Evolutionary conservation across 2,888 invertebrate species (phyloP).

Genomic region (Tipula unca): DNA sequence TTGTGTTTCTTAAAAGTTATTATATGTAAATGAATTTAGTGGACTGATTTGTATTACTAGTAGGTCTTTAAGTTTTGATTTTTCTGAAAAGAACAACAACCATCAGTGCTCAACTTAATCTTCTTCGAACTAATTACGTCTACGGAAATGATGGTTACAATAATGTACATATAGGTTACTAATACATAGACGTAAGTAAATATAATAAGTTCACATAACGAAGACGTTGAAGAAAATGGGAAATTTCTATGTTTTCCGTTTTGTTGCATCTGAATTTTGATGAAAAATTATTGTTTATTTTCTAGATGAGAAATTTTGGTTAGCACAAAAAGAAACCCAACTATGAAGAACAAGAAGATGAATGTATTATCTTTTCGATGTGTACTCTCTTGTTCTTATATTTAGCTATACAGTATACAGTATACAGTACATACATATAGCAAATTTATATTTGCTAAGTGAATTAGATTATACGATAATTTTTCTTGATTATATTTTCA

Average conservation of each 20-base stretch:
- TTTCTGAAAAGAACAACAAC: neutral
- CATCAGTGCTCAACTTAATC: neutral
- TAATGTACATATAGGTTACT: neutral
- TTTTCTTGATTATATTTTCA: conserved; percentile 8
- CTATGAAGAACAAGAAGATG: neutral
- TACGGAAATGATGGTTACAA: neutral
- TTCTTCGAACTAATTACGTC: neutral
- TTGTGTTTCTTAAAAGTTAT: neutral
- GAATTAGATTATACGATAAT: conserved; percentile 2
- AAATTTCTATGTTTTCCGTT: neutral
- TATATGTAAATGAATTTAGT: neutral
- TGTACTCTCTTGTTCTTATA: neutral
- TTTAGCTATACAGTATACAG: neutral
- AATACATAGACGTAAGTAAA: no score
- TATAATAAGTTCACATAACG: neutral
- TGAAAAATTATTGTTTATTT: conserved; percentile 14
- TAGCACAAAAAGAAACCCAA: neutral
- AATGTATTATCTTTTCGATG: neutral
- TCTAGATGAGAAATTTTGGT: neutral
- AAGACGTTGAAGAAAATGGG: neutral
- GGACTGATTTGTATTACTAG: neutral
- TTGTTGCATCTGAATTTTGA: neutral
- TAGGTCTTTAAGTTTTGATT: neutral
- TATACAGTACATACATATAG: neutral
- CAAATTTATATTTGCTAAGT: neutral